Percentiles rank a stretch among this genome's conserved stretches.
These are phyloP conservation scores for Cyprinella venusta DNA, from an alignment of 2,797 vertebrate species.

Conservation along the genomic window DNA sequence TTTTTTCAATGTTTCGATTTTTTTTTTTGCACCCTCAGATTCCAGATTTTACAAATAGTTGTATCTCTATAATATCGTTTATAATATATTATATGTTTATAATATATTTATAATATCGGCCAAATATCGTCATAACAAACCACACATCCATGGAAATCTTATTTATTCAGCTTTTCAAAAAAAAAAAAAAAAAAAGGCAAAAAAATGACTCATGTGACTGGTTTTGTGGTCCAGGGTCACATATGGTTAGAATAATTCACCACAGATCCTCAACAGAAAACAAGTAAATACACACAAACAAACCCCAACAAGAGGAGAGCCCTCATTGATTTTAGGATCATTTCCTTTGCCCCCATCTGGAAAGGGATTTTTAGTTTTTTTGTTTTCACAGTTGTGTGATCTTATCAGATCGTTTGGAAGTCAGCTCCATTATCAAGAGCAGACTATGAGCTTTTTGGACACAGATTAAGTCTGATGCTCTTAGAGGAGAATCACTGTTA, in stretches of 20 bases:
- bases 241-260: slow-evolving; percentile 60
- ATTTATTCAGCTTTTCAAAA: no score
- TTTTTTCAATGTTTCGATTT: no score
- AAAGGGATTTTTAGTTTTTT: neutral
- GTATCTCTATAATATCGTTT: no score
- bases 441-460: slow-evolving; percentile 34
- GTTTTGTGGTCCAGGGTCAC: neutral
- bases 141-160: no score
- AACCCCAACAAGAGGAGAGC: slow-evolving; percentile 34
- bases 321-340: slow-evolving; percentile 15
- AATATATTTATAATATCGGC: no score
- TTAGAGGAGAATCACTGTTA: slow-evolving; percentile 20
- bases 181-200: no score
- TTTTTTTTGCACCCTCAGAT: no score
- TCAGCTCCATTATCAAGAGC: slow-evolving; percentile 49
- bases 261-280: slow-evolving; percentile 58
- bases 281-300: slow-evolving; percentile 52
- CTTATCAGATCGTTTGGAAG: slow-evolving; percentile 49
- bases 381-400: slow-evolving; percentile 44
- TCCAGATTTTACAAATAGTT: no score
- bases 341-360: slow-evolving; percentile 12
- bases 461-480: slow-evolving; percentile 6
- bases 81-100: no score
- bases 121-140: no score
- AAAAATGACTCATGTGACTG: no score